Evolutionary conservation across 2,797 vertebrate genomes (phyloP).

Genomic region (Arctocebus calabarensis): DNA sequence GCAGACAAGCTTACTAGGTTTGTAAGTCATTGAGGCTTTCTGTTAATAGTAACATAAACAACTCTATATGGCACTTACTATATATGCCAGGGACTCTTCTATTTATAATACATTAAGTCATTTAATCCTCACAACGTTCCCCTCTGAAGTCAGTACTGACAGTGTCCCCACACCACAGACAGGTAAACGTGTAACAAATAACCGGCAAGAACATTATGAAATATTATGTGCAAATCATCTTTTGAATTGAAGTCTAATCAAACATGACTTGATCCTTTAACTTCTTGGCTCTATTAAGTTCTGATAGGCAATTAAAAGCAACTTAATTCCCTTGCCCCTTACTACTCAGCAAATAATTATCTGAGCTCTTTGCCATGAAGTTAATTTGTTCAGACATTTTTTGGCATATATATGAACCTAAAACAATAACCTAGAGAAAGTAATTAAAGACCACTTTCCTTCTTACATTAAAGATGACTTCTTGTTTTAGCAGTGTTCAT

Average conservation of each 20-base stretch:
- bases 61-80: background rate
- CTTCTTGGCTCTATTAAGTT: slow-evolving; percentile 60
- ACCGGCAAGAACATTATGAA: background rate
- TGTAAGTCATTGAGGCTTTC: background rate
- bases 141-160: background rate
- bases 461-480: slow-evolving; percentile 46
- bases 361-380: slow-evolving; percentile 74
- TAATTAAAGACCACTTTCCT: slow-evolving; percentile 69
- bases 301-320: slow-evolving; percentile 72
- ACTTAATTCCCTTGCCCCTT: background rate
- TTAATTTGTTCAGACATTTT: slow-evolving; percentile 77
- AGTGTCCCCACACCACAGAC: background rate
- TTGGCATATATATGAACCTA: slow-evolving; percentile 68
- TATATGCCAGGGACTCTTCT: background rate
- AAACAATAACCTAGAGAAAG: slow-evolving; percentile 55
- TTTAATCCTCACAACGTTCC: background rate
- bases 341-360: slow-evolving; percentile 64
- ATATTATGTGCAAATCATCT: background rate
- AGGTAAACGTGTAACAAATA: background rate
- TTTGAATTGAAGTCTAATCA: slow-evolving; percentile 42
- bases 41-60: background rate
- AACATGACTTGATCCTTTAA: slow-evolving; percentile 55
- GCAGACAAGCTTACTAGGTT: background rate
- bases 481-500: background rate
- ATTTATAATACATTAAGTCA: background rate